Evolutionary conservation across 2,797 vertebrate genomes (phyloP), one percentile per base, ranked within the genome.

Genomic region (Pelobates cultripes): DNA sequence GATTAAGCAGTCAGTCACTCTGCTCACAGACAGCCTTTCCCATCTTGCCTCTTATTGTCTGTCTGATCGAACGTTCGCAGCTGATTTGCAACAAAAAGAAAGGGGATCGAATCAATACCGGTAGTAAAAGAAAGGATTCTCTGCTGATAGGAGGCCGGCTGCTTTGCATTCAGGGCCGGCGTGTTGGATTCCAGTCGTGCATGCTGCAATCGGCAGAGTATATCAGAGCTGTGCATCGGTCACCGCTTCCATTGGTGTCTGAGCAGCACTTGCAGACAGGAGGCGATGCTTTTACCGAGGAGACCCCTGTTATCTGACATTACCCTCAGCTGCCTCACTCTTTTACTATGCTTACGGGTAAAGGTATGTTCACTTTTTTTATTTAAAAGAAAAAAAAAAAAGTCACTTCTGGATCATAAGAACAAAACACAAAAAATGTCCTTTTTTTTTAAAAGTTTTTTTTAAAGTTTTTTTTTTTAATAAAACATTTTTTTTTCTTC

Each of bases 231-330:
- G 94, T 93, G 95, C 91, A 91, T 94, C 95, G 89, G 93, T 94
- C 89, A 88, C 93, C 89, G 90, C 91, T 90, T 40, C 88, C 91
- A 89, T 85, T 89, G 84, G 89, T 85, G 90, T 85, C 85, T 91
- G 88, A 92, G 93, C 82, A 88, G 82, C 82, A 17, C 70, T 84
- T 73, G 80, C 74, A 70, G 68, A 79, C 8, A 86, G 92, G 89
- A 94, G 95, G 94, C 94, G 53, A 97, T 97, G 97, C 93, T 94
- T 92, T 86, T 94, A 92, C 93, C 92, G 94, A 92, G 95, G 94
- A 91, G 91, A 91, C 92, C 94, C 85, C 93, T 90, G 82, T 89
- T 94, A 81, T 91, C 93, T 87, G 94, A 90, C 87, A 83, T 92
- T 79, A 92, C 89, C 88, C 73, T 93, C 86, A 85, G 90, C 81